Base-by-base conservation (phyloP, 92 coral and sea anemone species). In the Bergia sp. region DNA sequence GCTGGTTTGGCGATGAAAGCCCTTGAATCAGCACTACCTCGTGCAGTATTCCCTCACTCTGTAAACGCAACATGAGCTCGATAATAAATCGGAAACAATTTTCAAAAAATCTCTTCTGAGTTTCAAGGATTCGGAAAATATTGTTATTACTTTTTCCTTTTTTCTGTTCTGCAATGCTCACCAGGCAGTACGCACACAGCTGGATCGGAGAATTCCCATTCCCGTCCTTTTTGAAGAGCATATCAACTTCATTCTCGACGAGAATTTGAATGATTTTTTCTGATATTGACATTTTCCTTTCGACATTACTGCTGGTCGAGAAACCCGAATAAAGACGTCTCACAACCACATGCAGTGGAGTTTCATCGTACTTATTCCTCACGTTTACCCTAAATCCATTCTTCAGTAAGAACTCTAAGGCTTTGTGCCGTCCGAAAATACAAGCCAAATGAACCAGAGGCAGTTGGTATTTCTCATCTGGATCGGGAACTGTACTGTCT, bases 381-480 rank as follows among this genome's bases (percentile, higher is more conserved):
- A 76, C 80, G 45, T 76, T 76, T 13, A 76, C 80, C 50, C 80
- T 76, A 76, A 76, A 76, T 18, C 80, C 92, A 10, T 92, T 92
- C 57, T 89, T 89, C 58, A 91, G 39, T 40, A 92, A 77, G 90
- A 89, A 92, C 18, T 92, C 90, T 8, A 92, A 85, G 16, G 89
- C 89, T 53, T 80, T 81, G 73, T 79, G 76, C 39, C 87, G 90
- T 57, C 94, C 94, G 73, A 92, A 92, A 85, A 89, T 89, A 82
- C 92, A 90, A 39, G 90, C 92, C 64, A 92, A 49, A 76, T 89
- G 94, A 47, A 92, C 69, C 1, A 92, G 84, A 2, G 94, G 94
- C 38, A 92, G 58, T 85, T 80, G 89, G 38, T 89, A 85, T 20
- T 79, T 49, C 69, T 79, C 82, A 37, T 71, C 61, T n/a, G 67